Evolutionary conservation across 92 coral and sea anemone genomes (phyloP), one percentile per base, ranked within the genome.

Genomic region (Phenganax marumi): DNA sequence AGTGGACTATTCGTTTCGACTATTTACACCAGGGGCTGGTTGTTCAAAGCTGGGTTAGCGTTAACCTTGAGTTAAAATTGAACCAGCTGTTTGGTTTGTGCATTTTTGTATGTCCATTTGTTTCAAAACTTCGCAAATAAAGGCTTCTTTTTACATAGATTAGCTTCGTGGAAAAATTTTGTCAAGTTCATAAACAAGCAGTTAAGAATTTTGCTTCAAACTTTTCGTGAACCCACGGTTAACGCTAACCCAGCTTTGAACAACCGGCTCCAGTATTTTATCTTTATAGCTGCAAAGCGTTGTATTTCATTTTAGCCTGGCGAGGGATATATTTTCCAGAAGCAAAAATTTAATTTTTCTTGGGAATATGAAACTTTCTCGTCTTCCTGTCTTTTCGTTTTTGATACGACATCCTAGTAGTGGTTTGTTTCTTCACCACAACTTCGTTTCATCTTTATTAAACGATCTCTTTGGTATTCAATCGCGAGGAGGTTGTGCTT

Each of bases 401-500:
- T 89, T 95, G 18, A 81, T 95, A 61, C 87, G 76, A 76, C 95
- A 95, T 84, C 87, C 89, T 23, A 87, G 64, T 43, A 89, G 97
- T 82, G 96, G 98, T 24, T 58, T 95, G 91, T 92, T 92, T 86
- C 86, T 95, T 71, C 98, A 95, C 77, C 91, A 92, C 76, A 95
- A 95, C 85, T 95, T 84, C 66, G 89, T 89, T 26, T 92, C 97
- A 80, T 89, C 95, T 50, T 85, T 95, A 21, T 84, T 95, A 18
- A 92, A 95, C 76, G 98, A 95, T 83, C 81, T 95, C 70, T 95
- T 90, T 84, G 98, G 98, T 50, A 90, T 95, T 80, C 98, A 95
- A 91, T 93, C 97, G n/a, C 97, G 98, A 81, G 98, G 98, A 50
- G 98, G 98, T 22, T 95, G 98, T 81, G 98, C 95, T 0, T 95